Base-by-base conservation (phyloP, 2,888 invertebrate genomes). In the Philonicus albiceps region DNA sequence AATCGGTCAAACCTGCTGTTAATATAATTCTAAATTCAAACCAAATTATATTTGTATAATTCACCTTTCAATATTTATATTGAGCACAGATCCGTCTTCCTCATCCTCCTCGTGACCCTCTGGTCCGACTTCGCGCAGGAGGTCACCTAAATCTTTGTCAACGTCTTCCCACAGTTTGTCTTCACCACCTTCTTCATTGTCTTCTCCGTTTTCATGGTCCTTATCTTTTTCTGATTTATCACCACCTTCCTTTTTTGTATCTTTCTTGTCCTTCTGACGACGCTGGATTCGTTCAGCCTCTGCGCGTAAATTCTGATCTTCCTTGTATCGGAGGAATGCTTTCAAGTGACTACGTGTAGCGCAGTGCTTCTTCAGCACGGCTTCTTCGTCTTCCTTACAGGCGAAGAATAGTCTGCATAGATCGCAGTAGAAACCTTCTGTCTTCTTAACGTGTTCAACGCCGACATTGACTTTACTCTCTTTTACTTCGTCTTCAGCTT, bases 161-260 rank as follows among this genome's bases (percentile, higher is more conserved):
- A 96, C 96, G 91, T 96, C 96, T 34, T 95, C 96, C 96, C 96
- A 96, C 86, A 96, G 90, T 90, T 96, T 96, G 89, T 96, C 96
- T 89, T 95, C 95, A 87, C 93, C 94, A 40, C 93, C 92, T 53
- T 93, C 95, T 34, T 93, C 93, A 43, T 90, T 88, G 7, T 81
- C 89, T 0, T 87, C 89, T 1, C 55, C 87, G 27, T 84, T 76
- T 19, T 88, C 86, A 5, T 86, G 86, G 16, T 22, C 84, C 76
- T 43, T 89, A 88, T 95, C 95, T 90, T 95, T 95, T 90, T 95
- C 95, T 34, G 95, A 13, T 5, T 78, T 86, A 7, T 85, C 74
- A 3, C 8, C 11, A 22, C 37, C 53, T 30, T 85, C 85, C 19
- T 75, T 85, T 86, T 88, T 88, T 73, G 89, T 89, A 34, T 86